phyloP scores from a whole-genome alignment of 2,797 vertebrate species.

The Pangasius larnaudii region DNA sequence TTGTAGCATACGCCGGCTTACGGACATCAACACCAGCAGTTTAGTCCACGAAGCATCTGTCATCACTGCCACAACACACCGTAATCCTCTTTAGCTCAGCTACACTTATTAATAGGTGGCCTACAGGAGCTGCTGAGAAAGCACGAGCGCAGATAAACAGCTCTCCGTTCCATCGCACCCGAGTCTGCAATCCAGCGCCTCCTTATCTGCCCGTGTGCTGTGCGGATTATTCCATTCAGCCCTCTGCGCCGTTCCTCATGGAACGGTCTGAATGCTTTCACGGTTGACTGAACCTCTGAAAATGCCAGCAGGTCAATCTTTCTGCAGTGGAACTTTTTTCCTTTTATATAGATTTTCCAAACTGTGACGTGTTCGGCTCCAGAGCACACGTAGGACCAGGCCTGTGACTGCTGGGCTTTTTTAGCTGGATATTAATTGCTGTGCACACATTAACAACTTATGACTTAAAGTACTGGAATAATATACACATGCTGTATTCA shows the following conservation, averaged over 20 bases:
- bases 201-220: background rate
- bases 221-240: background rate
- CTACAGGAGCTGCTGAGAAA: conserved; percentile 30
- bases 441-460: background rate
- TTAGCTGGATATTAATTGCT: background rate
- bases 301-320: background rate
- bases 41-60: conserved; percentile 50
- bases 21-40: conserved; percentile 63
- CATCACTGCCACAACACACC: conserved; percentile 43
- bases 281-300: background rate
- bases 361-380: background rate
- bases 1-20: conserved; percentile 44
- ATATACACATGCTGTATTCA: background rate
- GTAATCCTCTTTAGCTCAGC: conserved; percentile 70
- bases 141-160: conserved; percentile 21
- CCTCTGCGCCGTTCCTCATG: background rate
- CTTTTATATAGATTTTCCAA: background rate
- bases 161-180: conserved; percentile 18
- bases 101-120: conserved; percentile 50
- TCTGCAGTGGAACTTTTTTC: background rate
- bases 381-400: background rate
- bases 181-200: background rate
- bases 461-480: background rate
- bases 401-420: background rate
- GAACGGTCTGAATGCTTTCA: background rate